Evolutionary conservation across 2,888 invertebrate species (phyloP), one percentile per base, ranked within the genome.

Genomic region (Antheraea yamamai): DNA sequence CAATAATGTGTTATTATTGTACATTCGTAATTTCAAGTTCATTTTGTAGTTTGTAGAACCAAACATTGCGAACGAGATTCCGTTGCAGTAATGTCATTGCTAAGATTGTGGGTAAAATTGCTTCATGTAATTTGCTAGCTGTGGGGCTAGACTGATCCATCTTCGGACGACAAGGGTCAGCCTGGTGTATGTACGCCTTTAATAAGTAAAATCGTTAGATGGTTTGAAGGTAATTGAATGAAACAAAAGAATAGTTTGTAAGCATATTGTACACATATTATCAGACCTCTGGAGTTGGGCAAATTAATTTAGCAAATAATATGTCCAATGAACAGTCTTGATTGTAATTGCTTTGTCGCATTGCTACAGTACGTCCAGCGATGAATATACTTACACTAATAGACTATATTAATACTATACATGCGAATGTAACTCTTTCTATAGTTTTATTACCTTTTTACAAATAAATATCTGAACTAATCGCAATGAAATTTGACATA

Each of bases 51-150:
- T 88, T 86, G 39, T 70, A 83, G 84, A 87, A 81, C 82, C 81
- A 83, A 88, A 87, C 85, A 84, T 84, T 81, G 86, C 84, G 88
- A 88, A 87, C 84, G 87, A 88, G 87, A 92, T 90, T 89, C 89
- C 90, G 81, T 81, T 87, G 89, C 88, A 89, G 86, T 91, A 91
- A 91, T 91, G 89, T 89, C 89, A 87, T 91, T 91, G 89, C 91
- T 87, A 89, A 91, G 91, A 90, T 92, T 91, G 89, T 88, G 89
- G 89, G 87, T 86, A 86, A 89, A 92, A 94, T 94, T 93, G 92
- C 91, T 93, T 89, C 86, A 89, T 87, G 90, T 91, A 91, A 94
- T 93, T 94, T 93, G 91, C 87, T 83, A 85, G 82, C 81, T 77
- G 77, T 75, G 83, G 89, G 90, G 86, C 82, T 80, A 84, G 79